Evolutionary conservation across 2,888 invertebrate species (phyloP).

Genomic region (Esperia sulphurella): DNA sequence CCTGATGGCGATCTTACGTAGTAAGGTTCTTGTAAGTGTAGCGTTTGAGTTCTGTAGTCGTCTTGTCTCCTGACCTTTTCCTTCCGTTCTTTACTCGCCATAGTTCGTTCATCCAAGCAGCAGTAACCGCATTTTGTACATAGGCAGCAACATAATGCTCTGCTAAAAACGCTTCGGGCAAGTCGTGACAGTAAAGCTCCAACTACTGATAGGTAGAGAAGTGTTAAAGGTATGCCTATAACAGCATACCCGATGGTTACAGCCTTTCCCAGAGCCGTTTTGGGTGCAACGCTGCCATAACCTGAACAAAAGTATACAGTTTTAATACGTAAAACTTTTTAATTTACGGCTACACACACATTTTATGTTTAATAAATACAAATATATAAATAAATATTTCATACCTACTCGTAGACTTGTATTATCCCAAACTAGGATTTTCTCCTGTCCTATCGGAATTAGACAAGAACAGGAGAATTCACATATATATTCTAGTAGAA

Average conservation of each 20-base stretch:
- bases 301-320: slow-evolving; percentile 79
- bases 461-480: no score
- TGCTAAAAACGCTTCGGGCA: slow-evolving; percentile 89
- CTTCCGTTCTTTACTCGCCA: slow-evolving; percentile 88
- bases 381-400: no score
- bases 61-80: slow-evolving; percentile 88
- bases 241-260: slow-evolving; percentile 94
- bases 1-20: slow-evolving; percentile 81
- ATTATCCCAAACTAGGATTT: no score
- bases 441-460: no score
- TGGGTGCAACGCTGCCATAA: slow-evolving; percentile 95
- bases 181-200: slow-evolving; percentile 91
- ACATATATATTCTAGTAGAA: no score
- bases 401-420: no score
- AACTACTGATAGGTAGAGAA: slow-evolving; percentile 92
- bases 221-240: slow-evolving; percentile 91
- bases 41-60: slow-evolving; percentile 80
- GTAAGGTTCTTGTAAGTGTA: slow-evolving; percentile 84
- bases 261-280: slow-evolving; percentile 93
- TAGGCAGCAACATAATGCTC: slow-evolving; percentile 90
- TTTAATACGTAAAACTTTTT: no score
- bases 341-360: no score
- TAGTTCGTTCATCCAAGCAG: slow-evolving; percentile 90
- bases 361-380: no score
- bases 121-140: slow-evolving; percentile 94